These are phyloP conservation scores for Leptobrachium leishanense DNA, from an alignment of 2,113 vertebrate genomes.

Conservation along the genomic window DNA sequence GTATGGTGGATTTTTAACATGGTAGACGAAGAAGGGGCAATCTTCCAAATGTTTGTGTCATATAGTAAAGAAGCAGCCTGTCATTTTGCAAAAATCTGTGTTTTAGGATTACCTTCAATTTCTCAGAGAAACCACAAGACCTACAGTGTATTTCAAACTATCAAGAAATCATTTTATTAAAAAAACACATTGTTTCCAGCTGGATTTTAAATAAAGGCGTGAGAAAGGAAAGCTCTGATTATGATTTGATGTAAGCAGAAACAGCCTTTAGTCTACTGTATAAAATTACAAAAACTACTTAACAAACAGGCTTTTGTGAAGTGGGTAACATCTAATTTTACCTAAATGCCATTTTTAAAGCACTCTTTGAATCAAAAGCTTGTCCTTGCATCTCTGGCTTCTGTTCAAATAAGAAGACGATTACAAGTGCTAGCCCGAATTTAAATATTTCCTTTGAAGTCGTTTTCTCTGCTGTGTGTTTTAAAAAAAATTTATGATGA, in stretches of 20 bases:
- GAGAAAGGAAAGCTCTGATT: neutral
- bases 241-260: slow-evolving; percentile 2
- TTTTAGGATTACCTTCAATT: no score
- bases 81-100: no score
- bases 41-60: no score
- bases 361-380: slow-evolving; percentile 9
- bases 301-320: slow-evolving; percentile 11
- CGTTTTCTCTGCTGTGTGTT: neutral
- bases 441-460: slow-evolving; percentile 24
- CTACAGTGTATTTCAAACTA: no score
- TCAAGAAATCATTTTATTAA: neutral
- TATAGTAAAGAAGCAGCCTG: no score
- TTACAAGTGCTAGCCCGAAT: slow-evolving; percentile 6
- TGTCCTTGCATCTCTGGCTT: slow-evolving; percentile 8
- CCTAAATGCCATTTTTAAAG: neutral
- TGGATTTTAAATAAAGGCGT: slow-evolving; percentile 15
- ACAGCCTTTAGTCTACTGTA: slow-evolving; percentile 1
- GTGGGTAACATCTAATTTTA: neutral
- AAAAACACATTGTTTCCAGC: neutral
- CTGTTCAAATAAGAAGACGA: slow-evolving; percentile 8
- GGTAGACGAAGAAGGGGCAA: no score
- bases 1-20: no score
- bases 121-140: no score
- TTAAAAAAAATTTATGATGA: neutral
- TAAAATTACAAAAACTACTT: neutral